phyloP scores from a whole-genome alignment of 2,797 vertebrate genomes.

The Amblyraja radiata region DNA sequence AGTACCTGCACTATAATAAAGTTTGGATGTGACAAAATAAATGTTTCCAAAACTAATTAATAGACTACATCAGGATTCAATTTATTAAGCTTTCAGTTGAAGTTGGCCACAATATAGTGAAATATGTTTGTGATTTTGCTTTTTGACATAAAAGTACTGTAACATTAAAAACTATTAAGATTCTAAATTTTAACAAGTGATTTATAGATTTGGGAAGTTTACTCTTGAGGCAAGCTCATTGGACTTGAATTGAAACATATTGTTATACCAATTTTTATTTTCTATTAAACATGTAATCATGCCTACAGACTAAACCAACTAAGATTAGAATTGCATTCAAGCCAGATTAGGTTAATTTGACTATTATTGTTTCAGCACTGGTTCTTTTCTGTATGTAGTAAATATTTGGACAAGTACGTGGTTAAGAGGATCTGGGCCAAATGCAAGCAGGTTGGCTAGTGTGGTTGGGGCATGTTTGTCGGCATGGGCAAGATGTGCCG shows the following conservation, averaged over 20 bases:
- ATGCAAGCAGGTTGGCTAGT: no score
- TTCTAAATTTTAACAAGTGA: background rate
- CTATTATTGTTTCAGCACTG: background rate
- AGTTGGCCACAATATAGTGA: background rate
- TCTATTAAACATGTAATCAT: background rate
- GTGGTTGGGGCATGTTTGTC: no score
- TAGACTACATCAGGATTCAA: background rate
- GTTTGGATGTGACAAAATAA: conserved; percentile 12
- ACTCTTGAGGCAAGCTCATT: background rate
- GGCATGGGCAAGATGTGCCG: no score
- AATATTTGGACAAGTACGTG: background rate
- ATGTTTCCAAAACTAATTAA: background rate
- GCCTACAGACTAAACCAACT: background rate
- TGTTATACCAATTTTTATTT: background rate
- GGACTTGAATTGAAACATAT: background rate
- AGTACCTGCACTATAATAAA: background rate
- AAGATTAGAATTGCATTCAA: background rate
- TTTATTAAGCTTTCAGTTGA: background rate
- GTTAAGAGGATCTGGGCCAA: no score
- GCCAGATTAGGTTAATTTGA: background rate
- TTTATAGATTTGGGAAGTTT: background rate
- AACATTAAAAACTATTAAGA: background rate
- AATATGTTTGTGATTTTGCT: background rate
- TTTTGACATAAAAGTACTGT: background rate
- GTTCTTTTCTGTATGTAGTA: background rate